phyloP scores from a whole-genome alignment of 2,113 vertebrate species.

The Theropithecus gelada region DNA sequence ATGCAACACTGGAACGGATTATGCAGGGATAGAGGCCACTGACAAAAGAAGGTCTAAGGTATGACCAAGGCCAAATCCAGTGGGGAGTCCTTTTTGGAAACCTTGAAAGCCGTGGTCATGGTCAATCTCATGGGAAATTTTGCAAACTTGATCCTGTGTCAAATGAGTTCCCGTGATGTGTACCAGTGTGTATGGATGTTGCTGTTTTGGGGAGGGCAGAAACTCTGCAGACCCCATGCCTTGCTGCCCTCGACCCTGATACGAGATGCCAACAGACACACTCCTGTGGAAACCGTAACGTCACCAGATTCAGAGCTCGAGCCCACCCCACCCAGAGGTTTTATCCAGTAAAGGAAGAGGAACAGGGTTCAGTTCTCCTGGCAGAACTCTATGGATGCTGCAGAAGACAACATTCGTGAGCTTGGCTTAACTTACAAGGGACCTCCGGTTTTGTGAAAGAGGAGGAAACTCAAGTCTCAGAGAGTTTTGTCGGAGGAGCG shows the following conservation, averaged over 20 bases:
- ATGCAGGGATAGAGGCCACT: accelerated
- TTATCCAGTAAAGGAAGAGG: not conserved
- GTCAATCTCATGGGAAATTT: not conserved
- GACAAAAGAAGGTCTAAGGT: not conserved
- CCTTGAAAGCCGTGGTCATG: not conserved
- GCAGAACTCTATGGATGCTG: accelerated
- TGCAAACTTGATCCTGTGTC: not conserved
- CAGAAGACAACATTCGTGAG: not conserved
- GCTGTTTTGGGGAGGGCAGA: not conserved
- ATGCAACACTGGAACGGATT: not conserved
- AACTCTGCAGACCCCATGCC: accelerated
- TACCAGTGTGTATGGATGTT: not conserved
- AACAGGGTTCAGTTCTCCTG: not conserved
- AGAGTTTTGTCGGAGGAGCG: not conserved
- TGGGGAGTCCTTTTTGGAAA: not conserved
- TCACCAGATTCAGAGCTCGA: not conserved
- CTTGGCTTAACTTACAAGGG: not conserved
- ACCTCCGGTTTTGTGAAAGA: not conserved
- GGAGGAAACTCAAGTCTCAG: not conserved
- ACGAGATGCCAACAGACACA: accelerated
- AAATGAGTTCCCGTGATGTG: accelerated
- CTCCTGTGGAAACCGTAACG: not conserved
- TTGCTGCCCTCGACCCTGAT: accelerated
- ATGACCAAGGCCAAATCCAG: not conserved
- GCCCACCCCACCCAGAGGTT: not conserved